These are phyloP conservation scores for Protophormia terraenovae DNA, from an alignment of 2,888 invertebrate genomes.

Conservation along the genomic window DNA sequence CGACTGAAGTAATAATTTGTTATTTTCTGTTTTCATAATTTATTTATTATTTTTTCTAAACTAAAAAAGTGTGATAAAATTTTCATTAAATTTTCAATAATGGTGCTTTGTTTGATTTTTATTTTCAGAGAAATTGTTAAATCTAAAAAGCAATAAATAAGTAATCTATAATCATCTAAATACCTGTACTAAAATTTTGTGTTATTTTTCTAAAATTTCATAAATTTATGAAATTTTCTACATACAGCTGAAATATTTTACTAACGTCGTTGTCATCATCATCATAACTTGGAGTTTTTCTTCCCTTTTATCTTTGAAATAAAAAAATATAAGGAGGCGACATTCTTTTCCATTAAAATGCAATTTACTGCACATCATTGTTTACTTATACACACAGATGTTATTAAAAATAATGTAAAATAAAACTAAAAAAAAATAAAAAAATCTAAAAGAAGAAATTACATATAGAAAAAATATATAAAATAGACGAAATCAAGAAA, in stretches of 20 bases:
- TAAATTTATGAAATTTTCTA: constrained; percentile 10
- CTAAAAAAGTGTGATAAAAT: no score
- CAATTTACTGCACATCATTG: constrained; percentile 59
- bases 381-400: constrained; percentile 23
- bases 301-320: background rate
- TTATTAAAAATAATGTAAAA: constrained; percentile 29
- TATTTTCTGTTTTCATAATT: no score
- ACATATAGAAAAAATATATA: background rate
- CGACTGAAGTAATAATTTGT: no score
- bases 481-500: constrained; percentile 38
- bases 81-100: no score
- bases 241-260: background rate
- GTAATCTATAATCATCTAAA: background rate
- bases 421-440: constrained; percentile 8
- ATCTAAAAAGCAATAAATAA: no score
- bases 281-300: constrained; percentile 1
- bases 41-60: no score
- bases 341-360: constrained; percentile 64
- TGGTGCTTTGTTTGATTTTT: no score
- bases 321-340: constrained; percentile 12
- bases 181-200: background rate
- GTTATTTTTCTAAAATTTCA: background rate
- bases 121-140: no score
- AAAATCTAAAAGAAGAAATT: constrained; percentile 2
- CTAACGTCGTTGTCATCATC: background rate